Percentiles rank a stretch among this genome's conserved stretches.
phyloP scores from a whole-genome alignment of 2,888 invertebrate species.

The Melanophora roralis region DNA sequence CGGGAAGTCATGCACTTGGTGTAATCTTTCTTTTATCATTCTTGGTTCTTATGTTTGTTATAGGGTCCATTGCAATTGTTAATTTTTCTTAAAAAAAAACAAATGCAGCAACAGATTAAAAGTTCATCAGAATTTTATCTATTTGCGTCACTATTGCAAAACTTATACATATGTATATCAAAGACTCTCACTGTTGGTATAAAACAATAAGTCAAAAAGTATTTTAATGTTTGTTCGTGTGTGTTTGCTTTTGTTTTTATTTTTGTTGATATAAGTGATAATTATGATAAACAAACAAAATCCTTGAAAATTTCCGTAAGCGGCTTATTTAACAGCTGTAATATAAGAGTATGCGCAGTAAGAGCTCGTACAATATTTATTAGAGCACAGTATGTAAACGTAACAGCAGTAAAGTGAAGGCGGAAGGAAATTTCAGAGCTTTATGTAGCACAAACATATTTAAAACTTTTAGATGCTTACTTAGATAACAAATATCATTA shows the following conservation, averaged over 20 bases:
- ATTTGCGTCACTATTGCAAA: constrained; percentile 53
- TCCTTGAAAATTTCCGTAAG: constrained; percentile 49
- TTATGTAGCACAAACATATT: no score
- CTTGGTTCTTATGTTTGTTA: no score
- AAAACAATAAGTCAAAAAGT: neutral
- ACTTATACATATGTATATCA: neutral
- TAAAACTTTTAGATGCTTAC: no score
- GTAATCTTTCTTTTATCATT: no score
- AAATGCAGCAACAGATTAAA: constrained; percentile 54
- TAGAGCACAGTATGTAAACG: constrained; percentile 20
- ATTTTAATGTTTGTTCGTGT: neutral
- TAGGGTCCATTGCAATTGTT: neutral
- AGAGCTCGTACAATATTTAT: neutral
- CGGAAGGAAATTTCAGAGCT: no score
- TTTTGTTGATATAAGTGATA: constrained; percentile 1
- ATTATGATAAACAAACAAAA: constrained; percentile 15
- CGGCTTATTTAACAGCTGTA: constrained; percentile 56
- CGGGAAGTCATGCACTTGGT: no score
- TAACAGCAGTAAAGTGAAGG: constrained; percentile 6
- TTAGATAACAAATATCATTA: no score
- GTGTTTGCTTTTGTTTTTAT: neutral
- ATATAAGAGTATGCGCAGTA: constrained; percentile 31
- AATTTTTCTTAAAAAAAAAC: neutral
- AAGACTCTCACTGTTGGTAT: neutral
- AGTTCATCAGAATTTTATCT: constrained; percentile 48